A percentile compares a stretch with the other conserved stretches of the same genome.
Conservation (phyloP, 2,113 vertebrate genomes). For the Myiagra hebetior region DNA sequence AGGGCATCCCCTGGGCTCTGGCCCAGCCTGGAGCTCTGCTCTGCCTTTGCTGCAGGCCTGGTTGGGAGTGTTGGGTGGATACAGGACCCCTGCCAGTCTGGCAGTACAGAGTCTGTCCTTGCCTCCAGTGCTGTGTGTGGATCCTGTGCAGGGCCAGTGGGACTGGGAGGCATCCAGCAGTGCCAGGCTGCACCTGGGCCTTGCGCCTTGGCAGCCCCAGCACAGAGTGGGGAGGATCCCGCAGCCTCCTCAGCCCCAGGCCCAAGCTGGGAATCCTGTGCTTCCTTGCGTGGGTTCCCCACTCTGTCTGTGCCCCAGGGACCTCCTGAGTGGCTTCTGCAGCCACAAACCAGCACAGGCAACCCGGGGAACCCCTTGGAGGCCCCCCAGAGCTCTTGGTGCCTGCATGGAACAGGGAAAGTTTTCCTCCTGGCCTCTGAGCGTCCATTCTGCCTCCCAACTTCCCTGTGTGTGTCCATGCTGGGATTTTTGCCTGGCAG, state of each 20-base stretch:
- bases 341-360: neutral
- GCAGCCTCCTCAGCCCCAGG: neutral
- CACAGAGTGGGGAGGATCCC: neutral
- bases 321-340: neutral
- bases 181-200: neutral
- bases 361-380: neutral
- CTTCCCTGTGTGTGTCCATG: neutral
- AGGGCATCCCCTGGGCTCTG: neutral
- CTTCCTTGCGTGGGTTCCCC: neutral
- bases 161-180: neutral
- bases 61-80: neutral
- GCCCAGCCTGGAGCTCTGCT: neutral
- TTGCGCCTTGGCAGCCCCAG: neutral
- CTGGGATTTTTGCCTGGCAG: neutral
- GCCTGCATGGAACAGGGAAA: neutral
- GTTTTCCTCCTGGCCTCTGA: neutral
- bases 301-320: neutral
- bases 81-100: neutral
- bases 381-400: neutral
- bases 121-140: neutral
- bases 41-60: neutral
- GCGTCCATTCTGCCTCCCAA: accelerated
- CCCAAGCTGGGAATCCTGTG: neutral
- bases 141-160: neutral
- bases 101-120: neutral